Base-by-base conservation (phyloP, 1,140 invertebrate species). In the Gryllus bimaculatus region DNA sequence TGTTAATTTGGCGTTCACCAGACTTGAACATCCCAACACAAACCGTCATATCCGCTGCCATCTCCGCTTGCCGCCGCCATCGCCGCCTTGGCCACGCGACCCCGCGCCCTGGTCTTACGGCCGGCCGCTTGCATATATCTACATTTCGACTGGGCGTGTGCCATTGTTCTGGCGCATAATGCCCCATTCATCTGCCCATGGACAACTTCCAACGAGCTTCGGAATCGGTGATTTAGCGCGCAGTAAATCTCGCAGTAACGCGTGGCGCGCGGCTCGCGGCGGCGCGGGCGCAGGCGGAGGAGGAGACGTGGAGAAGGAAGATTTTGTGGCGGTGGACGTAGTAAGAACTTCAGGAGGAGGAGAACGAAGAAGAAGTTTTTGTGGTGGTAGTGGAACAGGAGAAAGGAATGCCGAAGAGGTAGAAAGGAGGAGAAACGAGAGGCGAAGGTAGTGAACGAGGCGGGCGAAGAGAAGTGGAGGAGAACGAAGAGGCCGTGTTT, bases 121-220 rank as follows among this genome's bases (percentile, higher is more conserved):
- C 54, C 54, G 18, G 54, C 10, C 54, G 18, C 54, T 66, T 66
- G 54, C 54, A 66, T 66, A 66, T 66, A 66, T 66, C 54, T 66
- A 66, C 54, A 66, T 66, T 66, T 66, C 54, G 54, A 66, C 54
- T 66, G 54, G 54, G 54, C 54, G 54, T 66, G 54, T 66, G 54
- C 54, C 54, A 66, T 66, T 66, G 54, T 66, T 66, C 54, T 66
- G 54, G 54, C 18, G 54, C 54, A 66, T 66, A 66, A 66, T 66
- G 18, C 54, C 54, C 54, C 54, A 66, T 66, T 66, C 54, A 66
- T 66, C 54, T 66, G 54, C 54, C 54, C 10, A 66, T 66, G 54
- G 54, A 66, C 54, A 66, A 66, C 54, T 66, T 66, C 54, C 54
- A 66, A 66, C 54, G 54, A 66, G 54, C 54, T 66, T 18, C 54